Evolutionary conservation across 2,113 vertebrate species (phyloP), one percentile per base, ranked within the genome.

Genomic region (Apistogramma diplotaenia): DNA sequence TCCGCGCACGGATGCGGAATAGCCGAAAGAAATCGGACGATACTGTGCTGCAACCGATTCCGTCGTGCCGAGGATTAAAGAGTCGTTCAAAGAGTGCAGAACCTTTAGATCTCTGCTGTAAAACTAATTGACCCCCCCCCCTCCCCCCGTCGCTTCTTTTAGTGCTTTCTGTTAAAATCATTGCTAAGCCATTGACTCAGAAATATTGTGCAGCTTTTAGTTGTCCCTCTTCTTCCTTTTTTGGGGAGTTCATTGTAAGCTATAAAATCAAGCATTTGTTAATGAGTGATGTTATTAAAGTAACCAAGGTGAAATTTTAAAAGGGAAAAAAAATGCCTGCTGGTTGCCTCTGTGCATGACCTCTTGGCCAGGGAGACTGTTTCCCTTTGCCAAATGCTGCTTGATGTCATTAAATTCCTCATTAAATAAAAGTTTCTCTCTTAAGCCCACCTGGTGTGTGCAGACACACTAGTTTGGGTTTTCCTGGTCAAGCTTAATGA

Each of bases 301-400:
- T 89, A 85, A 85, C 53, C 78, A 86, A 15, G 67, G 85, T 82
- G 77, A 89, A 86, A 89, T 93, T 93, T 83, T 83, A 86, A 76
- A 90, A 93, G 94, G 89, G 82, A 89, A 88, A 85, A 90, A 89
- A 86, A 89, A 86, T 85, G 86, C 93, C 92, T 94, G 90, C 89
- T 91, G 92, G 93, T 94, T 93, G 92, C 93, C 93, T 94, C 79
- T 89, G 89, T 90, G 91, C 93, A 94, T 93, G 93, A 93, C 90
- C 85, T 94, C 89, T 79, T 92, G 91, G 87, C 88, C 75, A 35
- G 80, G 82, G 78, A 87, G 79, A 61, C 33, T 37, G 33, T 71
- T 78, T 80, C 35, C 46, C 88, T 70, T 49, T 61, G 89, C 83
- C 89, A 86, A 92, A 92, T 94, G 93, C 94, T 95, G 95, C 94